Percentiles rank a stretch among this genome's conserved stretches.
Evolutionary conservation across 2,797 vertebrate species (phyloP).

Genomic region (Cephalopachus bancanus): DNA sequence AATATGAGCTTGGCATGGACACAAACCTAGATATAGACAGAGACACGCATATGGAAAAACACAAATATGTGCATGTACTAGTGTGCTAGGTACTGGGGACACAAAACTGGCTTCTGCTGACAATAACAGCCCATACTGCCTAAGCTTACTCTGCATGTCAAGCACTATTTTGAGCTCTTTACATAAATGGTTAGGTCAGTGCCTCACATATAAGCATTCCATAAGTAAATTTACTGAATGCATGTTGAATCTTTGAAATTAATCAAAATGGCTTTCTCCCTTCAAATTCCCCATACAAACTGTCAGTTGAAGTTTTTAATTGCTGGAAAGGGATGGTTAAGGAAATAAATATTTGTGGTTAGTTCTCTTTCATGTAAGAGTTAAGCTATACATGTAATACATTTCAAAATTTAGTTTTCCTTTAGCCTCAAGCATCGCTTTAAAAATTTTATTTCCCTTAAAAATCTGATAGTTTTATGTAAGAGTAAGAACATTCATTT

Average conservation of each 20-base stretch:
- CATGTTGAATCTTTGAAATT: not conserved
- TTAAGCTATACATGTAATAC: not conserved
- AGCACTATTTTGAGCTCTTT: not conserved
- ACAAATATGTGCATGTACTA: not conserved
- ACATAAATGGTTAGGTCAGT: not conserved
- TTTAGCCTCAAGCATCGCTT: not conserved
- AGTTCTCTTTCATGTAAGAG: not conserved
- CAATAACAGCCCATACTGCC: not conserved
- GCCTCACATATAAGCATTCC: not conserved
- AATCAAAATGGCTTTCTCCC: not conserved
- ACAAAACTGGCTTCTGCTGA: not conserved
- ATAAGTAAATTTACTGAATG: not conserved
- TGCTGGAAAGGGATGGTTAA: not conserved
- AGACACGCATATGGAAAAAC: not conserved
- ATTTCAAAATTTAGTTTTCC: constrained; percentile 11
- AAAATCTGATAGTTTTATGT: not conserved
- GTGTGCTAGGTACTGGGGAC: no score
- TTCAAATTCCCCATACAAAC: not conserved
- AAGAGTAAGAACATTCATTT: not conserved
- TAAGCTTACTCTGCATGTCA: not conserved
- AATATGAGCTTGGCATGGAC: not conserved
- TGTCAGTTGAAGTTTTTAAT: not conserved
- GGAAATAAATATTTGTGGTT: not conserved
- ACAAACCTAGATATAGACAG: not conserved
- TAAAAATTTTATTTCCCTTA: constrained; percentile 8